Percentiles rank a stretch among this genome's conserved stretches.
Evolutionary conservation across 2,888 invertebrate species (phyloP).

Genomic region (Ennomos quercinarius): DNA sequence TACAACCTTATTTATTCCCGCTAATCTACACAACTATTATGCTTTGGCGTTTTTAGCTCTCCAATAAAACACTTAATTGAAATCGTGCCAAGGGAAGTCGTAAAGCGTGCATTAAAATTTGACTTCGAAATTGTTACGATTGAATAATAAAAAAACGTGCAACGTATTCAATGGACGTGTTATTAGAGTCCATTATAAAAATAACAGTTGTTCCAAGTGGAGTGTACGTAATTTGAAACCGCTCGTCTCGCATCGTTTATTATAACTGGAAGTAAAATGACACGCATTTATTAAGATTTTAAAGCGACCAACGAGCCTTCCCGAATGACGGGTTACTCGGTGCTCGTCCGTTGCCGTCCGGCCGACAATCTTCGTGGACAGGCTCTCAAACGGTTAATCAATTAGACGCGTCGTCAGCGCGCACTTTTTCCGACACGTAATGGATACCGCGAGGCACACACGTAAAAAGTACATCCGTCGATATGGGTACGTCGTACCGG

Average conservation of each 20-base stretch:
- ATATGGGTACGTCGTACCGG: constrained; percentile 36
- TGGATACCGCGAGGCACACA: constrained; percentile 70
- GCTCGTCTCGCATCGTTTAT: constrained; percentile 50
- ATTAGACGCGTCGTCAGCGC: constrained; percentile 78
- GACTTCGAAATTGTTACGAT: constrained; percentile 49
- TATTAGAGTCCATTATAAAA: constrained; percentile 57
- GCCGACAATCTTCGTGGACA: constrained; percentile 56
- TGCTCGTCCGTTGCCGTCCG: constrained; percentile 41
- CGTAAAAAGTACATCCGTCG: constrained; percentile 59
- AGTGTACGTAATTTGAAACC: constrained; percentile 43
- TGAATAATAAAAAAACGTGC: constrained; percentile 52
- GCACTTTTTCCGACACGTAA: constrained; percentile 78
- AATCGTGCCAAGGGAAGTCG: constrained; percentile 57
- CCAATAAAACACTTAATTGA: constrained; percentile 54
- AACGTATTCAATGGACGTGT: constrained; percentile 54
- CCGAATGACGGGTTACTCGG: constrained; percentile 23
- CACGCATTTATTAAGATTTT: constrained; percentile 67
- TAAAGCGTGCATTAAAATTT: constrained; percentile 47
- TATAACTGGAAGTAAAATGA: constrained; percentile 50
- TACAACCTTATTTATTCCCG: constrained; percentile 44
- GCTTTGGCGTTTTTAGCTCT: constrained; percentile 44
- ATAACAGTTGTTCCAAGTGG: constrained; percentile 45
- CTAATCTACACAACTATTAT: constrained; percentile 48
- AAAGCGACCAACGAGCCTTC: constrained; percentile 50
- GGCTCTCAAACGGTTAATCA: constrained; percentile 79